Base-by-base conservation (phyloP, 2,888 invertebrate genomes). In the Coremacera marginata region DNA sequence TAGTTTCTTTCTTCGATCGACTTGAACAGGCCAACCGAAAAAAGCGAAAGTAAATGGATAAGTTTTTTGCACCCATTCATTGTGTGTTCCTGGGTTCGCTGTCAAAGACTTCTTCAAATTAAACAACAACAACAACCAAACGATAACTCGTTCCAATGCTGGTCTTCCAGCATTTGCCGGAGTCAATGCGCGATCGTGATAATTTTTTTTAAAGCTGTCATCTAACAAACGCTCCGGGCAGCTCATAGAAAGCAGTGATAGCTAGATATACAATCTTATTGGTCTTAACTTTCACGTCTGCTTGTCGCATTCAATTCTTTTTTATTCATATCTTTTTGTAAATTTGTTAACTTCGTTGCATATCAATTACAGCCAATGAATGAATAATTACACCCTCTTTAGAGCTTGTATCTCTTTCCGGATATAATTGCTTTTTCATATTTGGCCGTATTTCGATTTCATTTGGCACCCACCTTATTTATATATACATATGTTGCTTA, bases 261-360 rank as follows among this genome's bases (percentile, higher is more conserved):
- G 44, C 11, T 11, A 44, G 22, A 55, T 7, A 22, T 27, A 11
- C 51, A 11, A 25, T 49, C 68, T 25, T 14, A 51, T 16, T 51
- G 68, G 2, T 27, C 27, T n/a, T 31, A 27, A 63, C 68, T 68
- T 68, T 68, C 68, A 68, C 51, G 68, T 68, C 16, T 68, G 25
- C 51, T 68, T 68, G 37, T 34, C 63, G n/a, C 34, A 63, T 63
- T 31, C 8, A 22, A 3, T 34, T 63, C 16, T 7, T 16, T 63
- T 27, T 67, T 67, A 9, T 19, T 67, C 2, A 11, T 67, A 7
- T 5, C 1, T 65, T 65, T 16, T 65, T 65, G 37, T 37, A n/a
- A n/a, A 14, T 22, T 44, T 44, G 16, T n/a, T 37, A n/a, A 37
- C 34, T 65, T 37, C 9, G 44, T 19, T 67, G 44, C 67, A 67